A percentile compares a stretch with the other conserved stretches of the same genome.
Evolutionary conservation across 2,797 vertebrate species (phyloP).

Genomic region (Gallinago solitaria): DNA sequence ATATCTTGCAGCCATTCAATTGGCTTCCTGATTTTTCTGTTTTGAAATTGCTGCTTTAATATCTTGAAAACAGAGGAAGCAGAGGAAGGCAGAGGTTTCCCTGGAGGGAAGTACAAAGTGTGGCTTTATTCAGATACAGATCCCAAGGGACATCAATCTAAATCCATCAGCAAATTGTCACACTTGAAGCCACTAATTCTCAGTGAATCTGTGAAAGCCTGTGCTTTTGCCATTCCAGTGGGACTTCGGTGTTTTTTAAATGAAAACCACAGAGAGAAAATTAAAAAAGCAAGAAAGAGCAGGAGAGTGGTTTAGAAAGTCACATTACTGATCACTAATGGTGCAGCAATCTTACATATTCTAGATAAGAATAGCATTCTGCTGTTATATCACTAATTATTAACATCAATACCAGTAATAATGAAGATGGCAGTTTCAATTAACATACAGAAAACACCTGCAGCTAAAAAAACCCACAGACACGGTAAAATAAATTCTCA

Average conservation of each 20-base stretch:
- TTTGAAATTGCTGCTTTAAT: constrained; percentile 30
- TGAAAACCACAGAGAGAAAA: not conserved
- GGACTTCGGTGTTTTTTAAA: not conserved
- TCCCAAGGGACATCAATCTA: not conserved
- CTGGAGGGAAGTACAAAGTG: not conserved
- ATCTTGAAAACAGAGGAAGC: constrained; percentile 29
- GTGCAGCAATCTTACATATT: not conserved
- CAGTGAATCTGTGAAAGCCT: not conserved
- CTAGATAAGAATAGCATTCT: not conserved
- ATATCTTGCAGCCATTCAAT: constrained; percentile 25
- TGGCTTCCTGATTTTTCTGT: constrained; percentile 51
- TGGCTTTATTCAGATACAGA: not conserved
- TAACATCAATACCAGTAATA: not conserved
- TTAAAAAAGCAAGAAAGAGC: not conserved
- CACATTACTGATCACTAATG: not conserved
- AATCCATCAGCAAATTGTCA: constrained; percentile 16
- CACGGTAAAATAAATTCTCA: not conserved
- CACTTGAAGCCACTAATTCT: not conserved
- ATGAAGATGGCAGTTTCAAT: not conserved
- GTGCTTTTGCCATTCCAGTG: not conserved
- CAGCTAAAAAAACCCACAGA: not conserved
- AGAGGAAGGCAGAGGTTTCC: not conserved
- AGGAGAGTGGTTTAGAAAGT: not conserved
- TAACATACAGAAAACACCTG: not conserved
- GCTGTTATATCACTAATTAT: not conserved